These are phyloP conservation scores for Troilus luridus DNA, from an alignment of 2,888 invertebrate species.

Conservation along the genomic window DNA sequence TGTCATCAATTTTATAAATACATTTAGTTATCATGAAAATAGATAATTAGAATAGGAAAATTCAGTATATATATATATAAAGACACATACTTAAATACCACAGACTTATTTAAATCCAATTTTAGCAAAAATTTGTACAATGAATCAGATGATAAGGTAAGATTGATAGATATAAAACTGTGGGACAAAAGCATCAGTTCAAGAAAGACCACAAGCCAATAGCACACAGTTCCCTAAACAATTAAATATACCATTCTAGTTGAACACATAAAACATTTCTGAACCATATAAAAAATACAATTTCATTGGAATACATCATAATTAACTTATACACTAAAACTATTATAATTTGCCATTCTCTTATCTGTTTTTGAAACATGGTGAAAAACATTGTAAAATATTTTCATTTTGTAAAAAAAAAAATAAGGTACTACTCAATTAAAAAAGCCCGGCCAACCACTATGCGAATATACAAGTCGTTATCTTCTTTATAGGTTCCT, in stretches of 20 bases:
- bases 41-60: neutral
- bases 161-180: neutral
- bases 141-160: neutral
- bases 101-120: neutral
- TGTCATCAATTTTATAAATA: neutral
- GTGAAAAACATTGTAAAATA: neutral
- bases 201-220: neutral
- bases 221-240: neutral
- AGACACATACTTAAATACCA: neutral
- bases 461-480: neutral
- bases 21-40: neutral
- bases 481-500: neutral
- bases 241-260: neutral
- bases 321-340: neutral
- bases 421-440: neutral
- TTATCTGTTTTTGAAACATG: neutral
- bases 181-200: neutral
- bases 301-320: neutral
- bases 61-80: neutral
- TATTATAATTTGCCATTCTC: neutral
- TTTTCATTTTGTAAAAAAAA: neutral
- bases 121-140: neutral
- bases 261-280: neutral
- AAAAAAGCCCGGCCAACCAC: neutral
- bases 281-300: neutral